phyloP scores from a whole-genome alignment of 2,797 vertebrate genomes.

The Tenualosa thibaudeaui region DNA sequence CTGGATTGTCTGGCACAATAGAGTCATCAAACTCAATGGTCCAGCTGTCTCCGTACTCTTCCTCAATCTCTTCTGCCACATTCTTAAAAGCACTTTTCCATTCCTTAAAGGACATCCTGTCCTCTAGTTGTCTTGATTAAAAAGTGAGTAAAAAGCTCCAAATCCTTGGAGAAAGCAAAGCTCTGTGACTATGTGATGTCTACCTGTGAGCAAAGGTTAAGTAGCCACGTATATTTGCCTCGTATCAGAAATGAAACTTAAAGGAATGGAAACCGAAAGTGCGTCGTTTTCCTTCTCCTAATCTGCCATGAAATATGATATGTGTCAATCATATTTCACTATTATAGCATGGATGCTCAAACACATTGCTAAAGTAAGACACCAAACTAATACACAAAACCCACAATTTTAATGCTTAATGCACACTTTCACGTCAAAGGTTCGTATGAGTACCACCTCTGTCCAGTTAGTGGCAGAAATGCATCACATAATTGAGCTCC shows the following conservation, averaged over 20 bases:
- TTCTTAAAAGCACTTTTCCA: constrained; percentile 65
- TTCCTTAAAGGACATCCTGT: constrained; percentile 41
- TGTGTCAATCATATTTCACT: neutral
- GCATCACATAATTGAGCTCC: neutral
- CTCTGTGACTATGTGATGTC: no score
- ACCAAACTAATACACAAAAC: no score
- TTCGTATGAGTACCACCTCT: neutral
- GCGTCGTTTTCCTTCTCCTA: neutral
- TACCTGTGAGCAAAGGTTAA: no score
- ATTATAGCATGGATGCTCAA: no score
- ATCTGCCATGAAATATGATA: neutral
- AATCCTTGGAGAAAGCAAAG: neutral
- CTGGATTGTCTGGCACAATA: neutral
- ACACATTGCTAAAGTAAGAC: no score
- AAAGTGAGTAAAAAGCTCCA: neutral
- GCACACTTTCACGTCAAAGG: no score
- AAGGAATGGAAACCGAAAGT: neutral
- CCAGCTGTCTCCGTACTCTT: constrained; percentile 52
- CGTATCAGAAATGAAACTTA: constrained; percentile 15
- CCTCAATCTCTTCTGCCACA: constrained; percentile 51
- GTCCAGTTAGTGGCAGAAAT: neutral
- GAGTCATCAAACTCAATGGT: constrained; percentile 53
- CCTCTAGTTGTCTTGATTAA: neutral
- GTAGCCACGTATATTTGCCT: neutral
- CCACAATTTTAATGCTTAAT: no score